Evolutionary conservation across 2,797 vertebrate genomes (phyloP), one percentile per base, ranked within the genome.

Genomic region (Tragelaphus eurycerus): DNA sequence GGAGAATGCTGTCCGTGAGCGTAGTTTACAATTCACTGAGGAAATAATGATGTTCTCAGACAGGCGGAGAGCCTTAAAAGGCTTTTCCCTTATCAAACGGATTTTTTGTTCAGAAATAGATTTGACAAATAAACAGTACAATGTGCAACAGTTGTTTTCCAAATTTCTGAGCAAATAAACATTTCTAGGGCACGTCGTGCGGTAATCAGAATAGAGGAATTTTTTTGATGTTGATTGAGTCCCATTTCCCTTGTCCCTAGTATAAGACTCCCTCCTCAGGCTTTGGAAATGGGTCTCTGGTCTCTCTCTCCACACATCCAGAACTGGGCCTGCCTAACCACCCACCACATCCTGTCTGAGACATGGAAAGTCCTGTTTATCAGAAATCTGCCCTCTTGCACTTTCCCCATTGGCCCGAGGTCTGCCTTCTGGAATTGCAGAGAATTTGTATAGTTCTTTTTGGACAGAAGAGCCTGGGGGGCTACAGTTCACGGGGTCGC

Each of bases 121-220:
- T 50, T 50, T 31, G 38, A 81, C 38, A 12, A 17, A 7, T n/a
- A 12, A 54, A 55, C 6, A 67, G 11, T 9, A 13, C n/a, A 79
- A n/a, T 7, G 9, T 6, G 43, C 38, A 6, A 7, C 50, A 54
- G 9, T 3, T 23, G 34, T 46, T 64, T 50, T 46, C 54, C 38
- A 79, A 3, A 43, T 7, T 12, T 54, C 17, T 14, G 74, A 52
- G 23, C 76, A 12, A 21, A 13, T 15, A 15, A 19, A 31, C 25
- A n/a, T 71, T 76, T 60, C 46, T 25, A 0, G 2, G 6, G 57
- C 34, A 23, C 86, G 0, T 7, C 0, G 0, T 1, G 38, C 19
- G 10, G 2, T 10, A 19, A 13, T 14, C 25, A 14, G 57, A 29
- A 31, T 25, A 11, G 6, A 23, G 71, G 38, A 8, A 2, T 7